These are phyloP conservation scores for Scylla paramamosain DNA, from an alignment of 1,140 invertebrate genomes.

Conservation along the genomic window DNA sequence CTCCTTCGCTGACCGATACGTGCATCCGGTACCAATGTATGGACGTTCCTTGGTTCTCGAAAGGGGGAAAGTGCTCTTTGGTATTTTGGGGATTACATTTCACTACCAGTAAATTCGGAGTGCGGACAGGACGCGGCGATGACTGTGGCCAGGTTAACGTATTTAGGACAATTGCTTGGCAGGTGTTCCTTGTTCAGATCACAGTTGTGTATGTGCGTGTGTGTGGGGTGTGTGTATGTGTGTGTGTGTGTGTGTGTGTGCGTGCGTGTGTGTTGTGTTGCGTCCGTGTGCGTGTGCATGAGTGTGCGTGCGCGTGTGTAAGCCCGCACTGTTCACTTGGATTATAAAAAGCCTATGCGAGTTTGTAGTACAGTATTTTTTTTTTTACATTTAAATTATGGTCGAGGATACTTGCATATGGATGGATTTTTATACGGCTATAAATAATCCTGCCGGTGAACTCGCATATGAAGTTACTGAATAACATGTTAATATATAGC, in stretches of 20 bases:
- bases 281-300: not conserved
- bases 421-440: too few relatives aligned
- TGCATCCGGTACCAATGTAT: too few relatives aligned
- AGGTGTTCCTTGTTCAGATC: not conserved
- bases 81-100: not conserved
- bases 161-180: not conserved
- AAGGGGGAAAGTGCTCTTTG: too few relatives aligned
- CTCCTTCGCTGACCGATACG: not conserved
- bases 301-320: not conserved
- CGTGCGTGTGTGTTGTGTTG: conserved; percentile 3
- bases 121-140: not conserved
- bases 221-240: conserved; percentile 42
- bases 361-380: too few relatives aligned
- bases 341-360: too few relatives aligned
- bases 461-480: too few relatives aligned
- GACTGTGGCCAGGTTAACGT: not conserved
- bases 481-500: too few relatives aligned
- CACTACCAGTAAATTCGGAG: not conserved
- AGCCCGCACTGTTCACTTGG: too few relatives aligned
- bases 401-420: too few relatives aligned
- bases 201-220: not conserved
- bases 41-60: too few relatives aligned
- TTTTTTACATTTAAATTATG: too few relatives aligned
- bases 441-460: too few relatives aligned
- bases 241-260: conserved; percentile 54